These are phyloP conservation scores for Ptychobarbus kaznakovi DNA, from an alignment of 2,797 vertebrate species.

Conservation along the genomic window DNA sequence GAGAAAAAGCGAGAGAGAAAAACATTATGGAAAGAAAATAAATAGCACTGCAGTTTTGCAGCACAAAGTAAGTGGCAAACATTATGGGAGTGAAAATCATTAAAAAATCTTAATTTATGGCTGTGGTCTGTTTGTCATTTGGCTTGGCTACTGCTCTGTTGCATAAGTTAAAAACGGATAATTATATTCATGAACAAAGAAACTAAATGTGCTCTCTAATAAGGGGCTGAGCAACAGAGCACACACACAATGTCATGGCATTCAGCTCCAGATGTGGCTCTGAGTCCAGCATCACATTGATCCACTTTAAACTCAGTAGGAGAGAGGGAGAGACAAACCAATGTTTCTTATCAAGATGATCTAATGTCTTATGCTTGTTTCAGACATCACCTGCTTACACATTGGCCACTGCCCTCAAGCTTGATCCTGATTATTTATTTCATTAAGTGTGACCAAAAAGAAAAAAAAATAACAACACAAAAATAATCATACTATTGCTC, in stretches of 20 bases:
- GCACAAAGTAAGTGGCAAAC: constrained; percentile 77
- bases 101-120: constrained; percentile 81
- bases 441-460: background rate
- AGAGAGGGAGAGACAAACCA: constrained; percentile 23
- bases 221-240: constrained; percentile 59
- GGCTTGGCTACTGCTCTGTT: constrained; percentile 81
- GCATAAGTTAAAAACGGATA: constrained; percentile 74
- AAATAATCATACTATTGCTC: background rate
- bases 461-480: background rate
- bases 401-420: background rate
- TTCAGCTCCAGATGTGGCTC: constrained; percentile 52
- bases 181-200: constrained; percentile 75
- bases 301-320: constrained; percentile 55
- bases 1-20: constrained; percentile 53
- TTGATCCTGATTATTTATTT: background rate
- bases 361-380: constrained; percentile 18
- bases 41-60: constrained; percentile 65
- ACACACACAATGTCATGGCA: constrained; percentile 53
- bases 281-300: constrained; percentile 42
- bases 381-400: constrained; percentile 12
- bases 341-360: constrained; percentile 40
- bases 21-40: constrained; percentile 67
- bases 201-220: constrained; percentile 74
- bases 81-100: constrained; percentile 78
- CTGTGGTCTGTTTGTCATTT: constrained; percentile 82